These are phyloP conservation scores for Pygocentrus nattereri DNA, from an alignment of 2,797 vertebrate species.

Conservation along the genomic window DNA sequence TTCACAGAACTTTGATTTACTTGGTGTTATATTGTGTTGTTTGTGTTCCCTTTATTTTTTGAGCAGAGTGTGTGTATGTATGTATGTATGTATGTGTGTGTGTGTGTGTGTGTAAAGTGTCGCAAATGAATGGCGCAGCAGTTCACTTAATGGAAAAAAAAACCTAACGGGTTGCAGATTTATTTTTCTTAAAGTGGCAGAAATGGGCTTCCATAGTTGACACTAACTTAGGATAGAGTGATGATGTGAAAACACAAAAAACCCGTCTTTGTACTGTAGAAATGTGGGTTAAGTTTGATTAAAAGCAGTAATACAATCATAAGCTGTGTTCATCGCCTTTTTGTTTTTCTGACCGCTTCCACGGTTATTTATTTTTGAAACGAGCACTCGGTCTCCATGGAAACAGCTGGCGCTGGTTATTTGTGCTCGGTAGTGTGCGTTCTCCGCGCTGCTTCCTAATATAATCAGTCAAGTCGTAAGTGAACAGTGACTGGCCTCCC, in stretches of 20 bases:
- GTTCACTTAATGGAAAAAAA: too few relatives aligned
- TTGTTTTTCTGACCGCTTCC: not conserved
- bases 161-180: too few relatives aligned
- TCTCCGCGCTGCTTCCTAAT: constrained; percentile 26
- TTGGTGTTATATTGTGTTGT: too few relatives aligned
- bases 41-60: too few relatives aligned
- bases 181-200: too few relatives aligned
- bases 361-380: constrained; percentile 11
- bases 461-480: not conserved
- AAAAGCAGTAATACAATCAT: constrained; percentile 24
- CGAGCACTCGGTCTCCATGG: constrained; percentile 19
- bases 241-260: not conserved
- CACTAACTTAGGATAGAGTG: not conserved
- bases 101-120: too few relatives aligned
- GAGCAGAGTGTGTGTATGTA: too few relatives aligned
- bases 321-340: not conserved
- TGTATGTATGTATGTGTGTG: too few relatives aligned
- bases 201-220: too few relatives aligned
- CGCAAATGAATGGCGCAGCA: too few relatives aligned
- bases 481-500: not conserved
- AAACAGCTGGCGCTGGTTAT: constrained; percentile 36
- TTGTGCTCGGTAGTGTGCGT: constrained; percentile 22
- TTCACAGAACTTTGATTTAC: too few relatives aligned
- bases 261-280: constrained; percentile 16
- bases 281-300: constrained; percentile 28